Evolutionary conservation across 2,113 vertebrate genomes (phyloP).

Genomic region (Coregonus clupeaformis): DNA sequence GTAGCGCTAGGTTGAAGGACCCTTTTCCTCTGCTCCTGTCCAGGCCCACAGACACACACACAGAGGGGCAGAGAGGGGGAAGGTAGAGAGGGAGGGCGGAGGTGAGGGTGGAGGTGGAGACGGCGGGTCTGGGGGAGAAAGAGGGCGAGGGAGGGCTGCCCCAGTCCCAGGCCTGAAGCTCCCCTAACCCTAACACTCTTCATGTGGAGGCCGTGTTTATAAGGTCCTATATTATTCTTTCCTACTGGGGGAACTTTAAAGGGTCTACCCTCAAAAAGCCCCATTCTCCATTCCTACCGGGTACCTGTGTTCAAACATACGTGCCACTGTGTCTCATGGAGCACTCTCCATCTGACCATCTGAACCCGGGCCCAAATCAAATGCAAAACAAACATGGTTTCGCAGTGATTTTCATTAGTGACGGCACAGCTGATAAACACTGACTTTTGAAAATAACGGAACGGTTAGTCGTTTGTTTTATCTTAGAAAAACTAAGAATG

Average conservation of each 20-base stretch:
- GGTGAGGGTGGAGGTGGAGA: conserved; percentile 10
- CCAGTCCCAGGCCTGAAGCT: conserved; percentile 7
- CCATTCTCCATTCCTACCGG: conserved; percentile 56
- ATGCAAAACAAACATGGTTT: conserved; percentile 35
- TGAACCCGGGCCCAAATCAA: conserved; percentile 6
- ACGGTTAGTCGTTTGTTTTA: conserved; percentile 2
- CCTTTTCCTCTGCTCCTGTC: neutral
- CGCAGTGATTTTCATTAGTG: conserved; percentile 14
- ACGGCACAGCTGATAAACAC: conserved; percentile 28
- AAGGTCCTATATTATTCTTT: conserved; percentile 46
- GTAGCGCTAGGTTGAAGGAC: neutral
- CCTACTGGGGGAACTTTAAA: conserved; percentile 42
- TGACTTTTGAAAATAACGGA: conserved; percentile 3
- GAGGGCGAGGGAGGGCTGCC: conserved; percentile 11
- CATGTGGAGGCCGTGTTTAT: conserved; percentile 35
- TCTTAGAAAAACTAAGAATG: conserved; percentile 12
- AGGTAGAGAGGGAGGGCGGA: conserved; percentile 19
- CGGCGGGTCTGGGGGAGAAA: conserved; percentile 21
- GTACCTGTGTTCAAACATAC: conserved; percentile 42
- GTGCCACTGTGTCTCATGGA: conserved; percentile 6
- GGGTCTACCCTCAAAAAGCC: conserved; percentile 40
- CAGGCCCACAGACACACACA: conserved; percentile 5
- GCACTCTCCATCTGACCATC: neutral
- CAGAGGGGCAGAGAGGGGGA: conserved; percentile 10
- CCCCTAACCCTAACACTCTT: conserved; percentile 35